Base-by-base conservation (phyloP, 2,888 invertebrate genomes). In the Disparrhopalites patrizii region DNA sequence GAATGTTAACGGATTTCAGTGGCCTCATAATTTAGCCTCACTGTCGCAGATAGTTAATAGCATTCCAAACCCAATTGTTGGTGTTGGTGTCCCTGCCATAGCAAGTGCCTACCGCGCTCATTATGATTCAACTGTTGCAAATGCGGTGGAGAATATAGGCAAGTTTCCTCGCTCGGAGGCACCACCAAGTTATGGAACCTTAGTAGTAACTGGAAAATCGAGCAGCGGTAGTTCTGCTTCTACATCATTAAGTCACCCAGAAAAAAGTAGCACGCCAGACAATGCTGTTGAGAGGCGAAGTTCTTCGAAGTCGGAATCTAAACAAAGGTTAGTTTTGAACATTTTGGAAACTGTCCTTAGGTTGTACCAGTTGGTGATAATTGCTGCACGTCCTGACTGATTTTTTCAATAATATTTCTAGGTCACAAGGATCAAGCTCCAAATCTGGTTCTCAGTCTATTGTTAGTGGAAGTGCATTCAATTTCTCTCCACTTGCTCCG, bases 401-500 rank as follows among this genome's bases (percentile, higher is more conserved):
- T n/a, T n/a, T 40, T 40, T 5, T 40, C 3, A 38, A 10, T 51
- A 15, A 15, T 31, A 25, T 25, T 43, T 40, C 13, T 20, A 66
- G 60, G 43, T 62, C 51, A 20, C 61, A 56, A 56, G 62, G 62
- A 36, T 56, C 56, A 2, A 62, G 56, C 18, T 23, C 54, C 13
- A 63, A 64, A n/a, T 28, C 47, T 10, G 62, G 65, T 28, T 20
- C 61, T 30, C 67, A 63, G 33, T 58, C 68, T 3, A 71, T 89
- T 77, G 89, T 91, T 70, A 86, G 91, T 7, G 87, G 89, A 28
- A 90, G 90, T 80, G 90, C 91, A 58, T 92, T 91, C 76, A 91
- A 91, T 78, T 92, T 91, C 61, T 72, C 75, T 7, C 68, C 71
- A 8, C 62, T 75, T 23, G 65, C 71, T 1, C 72, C 70, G 10